Conservation (phyloP, 2,888 invertebrate genomes). For the Ferrisia virgata region DNA sequence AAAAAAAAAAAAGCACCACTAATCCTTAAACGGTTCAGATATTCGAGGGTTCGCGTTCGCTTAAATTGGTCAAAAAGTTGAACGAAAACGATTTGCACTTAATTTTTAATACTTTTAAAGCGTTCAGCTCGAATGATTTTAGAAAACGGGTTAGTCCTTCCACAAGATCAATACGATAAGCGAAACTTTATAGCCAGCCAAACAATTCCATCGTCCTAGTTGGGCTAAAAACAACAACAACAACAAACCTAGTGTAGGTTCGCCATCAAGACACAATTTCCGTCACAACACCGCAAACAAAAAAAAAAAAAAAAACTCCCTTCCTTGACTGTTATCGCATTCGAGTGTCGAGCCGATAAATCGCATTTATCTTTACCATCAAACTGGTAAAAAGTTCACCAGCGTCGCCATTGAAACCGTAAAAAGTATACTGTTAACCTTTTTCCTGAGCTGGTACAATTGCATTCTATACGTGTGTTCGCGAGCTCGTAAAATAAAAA, state of each 20-base stretch:
- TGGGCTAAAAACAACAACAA: background rate
- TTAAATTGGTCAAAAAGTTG: background rate
- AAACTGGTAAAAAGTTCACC: background rate
- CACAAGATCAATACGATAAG: background rate
- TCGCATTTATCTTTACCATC: background rate
- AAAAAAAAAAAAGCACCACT: background rate
- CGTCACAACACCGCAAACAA: background rate
- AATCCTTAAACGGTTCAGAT: background rate
- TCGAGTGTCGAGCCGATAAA: background rate
- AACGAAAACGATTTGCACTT: background rate
- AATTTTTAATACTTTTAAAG: background rate
- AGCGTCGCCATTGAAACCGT: background rate
- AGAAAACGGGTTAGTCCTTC: background rate
- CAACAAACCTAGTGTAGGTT: background rate
- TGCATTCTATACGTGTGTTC: background rate
- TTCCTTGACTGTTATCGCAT: background rate
- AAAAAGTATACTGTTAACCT: background rate
- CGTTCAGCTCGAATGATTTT: background rate
- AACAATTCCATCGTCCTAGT: too few species aligned
- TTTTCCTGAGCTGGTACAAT: background rate
- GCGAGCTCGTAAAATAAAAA: background rate
- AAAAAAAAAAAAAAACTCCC: too few species aligned
- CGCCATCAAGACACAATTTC: background rate
- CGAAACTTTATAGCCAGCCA: background rate
- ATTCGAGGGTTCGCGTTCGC: background rate